phyloP scores from a whole-genome alignment of 2,888 invertebrate genomes.

The Pelosia muscerda region DNA sequence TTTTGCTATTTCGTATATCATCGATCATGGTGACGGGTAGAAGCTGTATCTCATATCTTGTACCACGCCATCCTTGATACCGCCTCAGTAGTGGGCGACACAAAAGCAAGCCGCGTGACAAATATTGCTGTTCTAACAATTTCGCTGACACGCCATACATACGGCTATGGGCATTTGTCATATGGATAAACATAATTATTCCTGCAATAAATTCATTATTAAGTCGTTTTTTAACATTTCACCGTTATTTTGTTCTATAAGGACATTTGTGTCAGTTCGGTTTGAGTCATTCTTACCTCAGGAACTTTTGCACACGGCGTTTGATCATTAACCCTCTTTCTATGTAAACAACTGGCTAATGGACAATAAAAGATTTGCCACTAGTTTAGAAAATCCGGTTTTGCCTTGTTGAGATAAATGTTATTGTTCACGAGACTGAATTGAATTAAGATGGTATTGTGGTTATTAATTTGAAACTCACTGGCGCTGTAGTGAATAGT shows the following conservation, averaged over 20 bases:
- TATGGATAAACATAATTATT: constrained; percentile 48
- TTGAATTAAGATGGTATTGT: constrained; percentile 9
- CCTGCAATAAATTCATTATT: constrained; percentile 46
- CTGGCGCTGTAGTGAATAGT: not conserved
- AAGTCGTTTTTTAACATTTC: constrained; percentile 38
- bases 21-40: no score
- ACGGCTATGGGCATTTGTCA: constrained; percentile 48
- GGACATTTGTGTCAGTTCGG: constrained; percentile 41
- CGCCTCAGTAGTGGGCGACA: constrained; percentile 58
- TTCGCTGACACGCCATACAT: constrained; percentile 54
- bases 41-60: constrained; percentile 31
- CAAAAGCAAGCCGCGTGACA: constrained; percentile 61
- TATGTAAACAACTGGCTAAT: constrained; percentile 38
- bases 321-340: constrained; percentile 43
- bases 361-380: constrained; percentile 41
- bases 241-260: constrained; percentile 47
- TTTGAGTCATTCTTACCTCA: constrained; percentile 48
- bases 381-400: constrained; percentile 37
- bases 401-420: constrained; percentile 34
- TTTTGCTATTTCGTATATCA: not conserved
- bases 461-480: not conserved
- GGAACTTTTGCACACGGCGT: constrained; percentile 50
- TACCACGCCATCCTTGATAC: constrained; percentile 47
- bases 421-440: constrained; percentile 10
- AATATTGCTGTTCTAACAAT: constrained; percentile 65